A percentile compares a stretch with the other conserved stretches of the same genome.
Conservation (phyloP, 2,113 vertebrate genomes). For the Poicephalus gulielmi region DNA sequence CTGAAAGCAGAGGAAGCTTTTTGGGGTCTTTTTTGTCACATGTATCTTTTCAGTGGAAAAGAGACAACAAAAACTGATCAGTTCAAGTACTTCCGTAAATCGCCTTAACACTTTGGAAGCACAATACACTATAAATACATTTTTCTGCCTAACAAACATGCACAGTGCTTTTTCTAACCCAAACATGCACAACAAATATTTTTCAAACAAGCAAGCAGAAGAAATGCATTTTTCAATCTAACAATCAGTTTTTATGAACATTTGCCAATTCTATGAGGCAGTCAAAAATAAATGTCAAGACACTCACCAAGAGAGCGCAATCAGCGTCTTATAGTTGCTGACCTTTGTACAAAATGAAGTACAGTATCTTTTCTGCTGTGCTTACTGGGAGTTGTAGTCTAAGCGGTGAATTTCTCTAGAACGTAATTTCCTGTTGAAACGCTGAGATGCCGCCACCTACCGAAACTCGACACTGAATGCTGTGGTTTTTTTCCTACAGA, state of each 20-base stretch:
- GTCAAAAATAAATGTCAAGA: background rate
- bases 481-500: background rate
- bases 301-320: background rate
- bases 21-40: background rate
- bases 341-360: conserved; percentile 23
- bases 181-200: background rate
- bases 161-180: too few species aligned
- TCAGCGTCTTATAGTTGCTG: background rate
- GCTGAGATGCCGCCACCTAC: conserved; percentile 64
- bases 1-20: background rate
- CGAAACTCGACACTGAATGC: background rate
- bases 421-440: background rate
- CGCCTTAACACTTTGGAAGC: fast-evolving
- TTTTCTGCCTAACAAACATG: background rate
- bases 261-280: background rate
- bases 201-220: background rate
- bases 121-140: background rate
- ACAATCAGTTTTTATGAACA: background rate
- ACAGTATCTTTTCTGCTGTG: background rate
- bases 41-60: background rate
- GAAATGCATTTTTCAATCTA: background rate
- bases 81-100: background rate
- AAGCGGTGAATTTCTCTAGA: fast-evolving
- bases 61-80: background rate
- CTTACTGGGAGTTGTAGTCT: conserved; percentile 66